These are phyloP conservation scores for Tuta absoluta DNA, from an alignment of 2,888 invertebrate genomes.

Conservation along the genomic window DNA sequence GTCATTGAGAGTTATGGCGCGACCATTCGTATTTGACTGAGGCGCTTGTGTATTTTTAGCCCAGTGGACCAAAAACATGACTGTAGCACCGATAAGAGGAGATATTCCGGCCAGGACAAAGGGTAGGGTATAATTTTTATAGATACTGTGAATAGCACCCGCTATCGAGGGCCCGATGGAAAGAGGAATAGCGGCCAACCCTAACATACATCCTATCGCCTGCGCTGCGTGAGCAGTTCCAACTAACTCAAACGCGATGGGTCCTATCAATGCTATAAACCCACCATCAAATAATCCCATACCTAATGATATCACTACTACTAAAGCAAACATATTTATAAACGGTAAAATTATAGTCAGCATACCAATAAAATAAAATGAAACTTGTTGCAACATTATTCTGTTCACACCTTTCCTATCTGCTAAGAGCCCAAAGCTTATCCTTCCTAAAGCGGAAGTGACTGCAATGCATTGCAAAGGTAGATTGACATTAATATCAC, in stretches of 20 bases:
- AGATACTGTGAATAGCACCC: slow-evolving; percentile 83
- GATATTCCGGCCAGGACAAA: slow-evolving; percentile 92
- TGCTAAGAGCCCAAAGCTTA: slow-evolving; percentile 91
- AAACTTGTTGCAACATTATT: slow-evolving; percentile 92
- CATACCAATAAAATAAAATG: slow-evolving; percentile 88
- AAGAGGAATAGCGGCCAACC: slow-evolving; percentile 91
- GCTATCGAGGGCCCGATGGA: slow-evolving; percentile 94
- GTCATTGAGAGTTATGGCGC: slow-evolving; percentile 27
- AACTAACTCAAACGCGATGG: slow-evolving; percentile 94
- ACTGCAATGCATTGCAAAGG: slow-evolving; percentile 94
- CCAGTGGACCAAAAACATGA: slow-evolving; percentile 71
- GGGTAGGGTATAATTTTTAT: slow-evolving; percentile 86
- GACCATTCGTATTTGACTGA: slow-evolving; percentile 49
- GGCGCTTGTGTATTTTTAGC: slow-evolving; percentile 24
- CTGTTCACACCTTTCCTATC: slow-evolving; percentile 90
- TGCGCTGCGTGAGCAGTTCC: slow-evolving; percentile 91
- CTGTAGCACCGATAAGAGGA: slow-evolving; percentile 88
- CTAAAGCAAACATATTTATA: slow-evolving; percentile 82
- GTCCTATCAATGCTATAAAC: slow-evolving; percentile 94
- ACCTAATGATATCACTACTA: slow-evolving; percentile 86
- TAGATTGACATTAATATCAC: slow-evolving; percentile 83
- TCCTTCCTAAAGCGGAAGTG: slow-evolving; percentile 91
- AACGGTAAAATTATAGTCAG: slow-evolving; percentile 89
- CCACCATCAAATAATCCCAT: slow-evolving; percentile 97
- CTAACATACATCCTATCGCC: slow-evolving; percentile 94